Evolutionary conservation across 2,797 vertebrate genomes (phyloP).

Genomic region (Syngnathus acus): DNA sequence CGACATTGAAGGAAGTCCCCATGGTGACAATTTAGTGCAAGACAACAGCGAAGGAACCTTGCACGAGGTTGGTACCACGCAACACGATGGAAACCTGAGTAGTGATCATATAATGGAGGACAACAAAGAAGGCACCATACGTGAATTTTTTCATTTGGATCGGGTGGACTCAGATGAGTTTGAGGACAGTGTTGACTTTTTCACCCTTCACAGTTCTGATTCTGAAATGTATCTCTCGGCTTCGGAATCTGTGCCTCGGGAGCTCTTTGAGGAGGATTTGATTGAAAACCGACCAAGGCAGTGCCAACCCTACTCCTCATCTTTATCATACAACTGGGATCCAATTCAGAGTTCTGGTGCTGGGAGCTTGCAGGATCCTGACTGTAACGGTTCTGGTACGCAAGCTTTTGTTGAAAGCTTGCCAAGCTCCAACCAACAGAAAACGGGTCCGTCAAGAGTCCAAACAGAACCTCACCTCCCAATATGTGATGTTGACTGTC

Average conservation of each 20-base stretch:
- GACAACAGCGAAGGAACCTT: neutral
- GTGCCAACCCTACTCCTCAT: neutral
- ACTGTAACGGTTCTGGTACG: conserved; percentile 4
- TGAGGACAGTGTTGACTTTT: conserved; percentile 31
- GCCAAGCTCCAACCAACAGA: conserved; percentile 7
- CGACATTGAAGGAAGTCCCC: neutral
- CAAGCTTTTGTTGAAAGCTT: conserved; percentile 1
- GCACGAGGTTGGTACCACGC: too few relatives aligned
- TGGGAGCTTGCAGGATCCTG: conserved; percentile 1
- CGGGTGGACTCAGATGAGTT: conserved; percentile 28
- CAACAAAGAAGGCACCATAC: conserved; percentile 11
- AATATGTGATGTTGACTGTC: conserved; percentile 6
- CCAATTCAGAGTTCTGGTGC: neutral
- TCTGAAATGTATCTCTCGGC: conserved; percentile 56
- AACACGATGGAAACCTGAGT: conserved; percentile 1
- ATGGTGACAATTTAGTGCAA: neutral
- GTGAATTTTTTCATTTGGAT: conserved; percentile 1
- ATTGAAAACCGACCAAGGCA: neutral
- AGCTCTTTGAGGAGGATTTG: neutral
- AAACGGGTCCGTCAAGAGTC: conserved; percentile 9
- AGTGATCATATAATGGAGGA: neutral
- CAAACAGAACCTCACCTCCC: conserved; percentile 10
- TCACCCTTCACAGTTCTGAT: conserved; percentile 40
- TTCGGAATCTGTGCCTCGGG: conserved; percentile 15
- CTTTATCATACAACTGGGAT: conserved; percentile 3